These are phyloP conservation scores for Hippocampus barbouri DNA, from an alignment of 2,113 vertebrate genomes.

Conservation along the genomic window DNA sequence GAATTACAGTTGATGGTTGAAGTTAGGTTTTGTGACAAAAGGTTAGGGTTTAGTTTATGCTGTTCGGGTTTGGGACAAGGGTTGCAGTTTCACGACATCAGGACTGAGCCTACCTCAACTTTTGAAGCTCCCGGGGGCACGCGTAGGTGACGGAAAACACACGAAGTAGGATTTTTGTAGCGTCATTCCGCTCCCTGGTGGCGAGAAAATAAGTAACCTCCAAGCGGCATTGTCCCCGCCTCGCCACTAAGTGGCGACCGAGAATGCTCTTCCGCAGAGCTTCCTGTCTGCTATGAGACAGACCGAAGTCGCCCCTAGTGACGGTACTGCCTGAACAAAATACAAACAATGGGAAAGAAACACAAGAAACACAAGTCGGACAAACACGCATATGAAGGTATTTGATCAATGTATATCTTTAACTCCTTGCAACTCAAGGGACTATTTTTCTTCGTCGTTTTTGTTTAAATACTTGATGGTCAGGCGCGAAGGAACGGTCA, in stretches of 20 bases:
- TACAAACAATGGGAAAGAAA: slow-evolving; percentile 88
- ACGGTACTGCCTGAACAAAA: slow-evolving; percentile 19
- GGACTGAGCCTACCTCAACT: background rate
- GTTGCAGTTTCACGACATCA: background rate
- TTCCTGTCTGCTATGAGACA: background rate
- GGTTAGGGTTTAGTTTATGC: too few species aligned
- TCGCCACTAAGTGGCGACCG: slow-evolving; percentile 13
- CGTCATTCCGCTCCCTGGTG: slow-evolving; percentile 37
- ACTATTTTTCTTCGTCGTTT: background rate
- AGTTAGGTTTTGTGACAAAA: too few species aligned
- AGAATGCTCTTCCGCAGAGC: background rate
- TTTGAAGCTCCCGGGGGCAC: background rate
- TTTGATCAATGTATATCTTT: slow-evolving; percentile 8
- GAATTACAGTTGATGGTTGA: too few species aligned
- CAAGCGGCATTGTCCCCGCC: background rate
- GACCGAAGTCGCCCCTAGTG: background rate
- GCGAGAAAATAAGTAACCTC: accelerated
- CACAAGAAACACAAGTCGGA: slow-evolving; percentile 95
- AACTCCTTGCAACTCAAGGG: background rate
- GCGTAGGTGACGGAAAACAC: background rate
- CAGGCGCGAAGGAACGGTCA: background rate
- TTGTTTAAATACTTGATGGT: background rate
- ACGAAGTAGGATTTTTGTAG: background rate
- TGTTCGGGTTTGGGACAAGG: too few species aligned
- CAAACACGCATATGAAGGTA: slow-evolving; percentile 86